phyloP scores from a whole-genome alignment of 2,888 invertebrate species.

The Drosophila tanythrix region DNA sequence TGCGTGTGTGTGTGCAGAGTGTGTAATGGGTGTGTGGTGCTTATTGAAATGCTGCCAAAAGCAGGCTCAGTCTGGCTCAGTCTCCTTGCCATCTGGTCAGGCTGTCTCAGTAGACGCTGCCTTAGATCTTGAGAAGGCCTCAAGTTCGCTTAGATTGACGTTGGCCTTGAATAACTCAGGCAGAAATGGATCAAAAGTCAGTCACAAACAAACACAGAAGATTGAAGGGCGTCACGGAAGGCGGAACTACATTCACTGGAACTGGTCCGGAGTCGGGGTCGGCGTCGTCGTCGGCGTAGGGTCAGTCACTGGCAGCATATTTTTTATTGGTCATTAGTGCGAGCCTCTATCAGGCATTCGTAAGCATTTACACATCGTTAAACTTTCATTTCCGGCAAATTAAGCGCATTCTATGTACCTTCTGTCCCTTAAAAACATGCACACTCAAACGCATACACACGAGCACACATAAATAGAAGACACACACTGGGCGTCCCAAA shows the following conservation, averaged over 20 bases:
- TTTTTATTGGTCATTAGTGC: conserved; percentile 79
- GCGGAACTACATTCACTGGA: conserved; percentile 25
- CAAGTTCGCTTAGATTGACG: conserved; percentile 45
- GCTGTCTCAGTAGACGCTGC: conserved; percentile 5
- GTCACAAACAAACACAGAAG: conserved; percentile 9
- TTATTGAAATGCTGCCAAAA: conserved; percentile 35
- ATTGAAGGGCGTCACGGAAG: not conserved
- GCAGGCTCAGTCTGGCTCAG: conserved; percentile 17
- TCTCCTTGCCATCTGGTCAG: conserved; percentile 23
- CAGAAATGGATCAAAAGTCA: conserved; percentile 76
- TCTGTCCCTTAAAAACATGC: conserved; percentile 22
- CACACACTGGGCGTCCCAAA: not conserved
- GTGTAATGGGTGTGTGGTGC: conserved; percentile 11
- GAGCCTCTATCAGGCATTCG: conserved; percentile 76
- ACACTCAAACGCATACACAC: conserved; percentile 14
- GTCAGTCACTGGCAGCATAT: conserved; percentile 56
- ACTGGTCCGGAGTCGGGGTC: not conserved
- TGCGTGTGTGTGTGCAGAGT: conserved; percentile 12
- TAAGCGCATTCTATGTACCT: conserved; percentile 76
- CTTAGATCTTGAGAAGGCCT: conserved; percentile 44
- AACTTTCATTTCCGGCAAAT: conserved; percentile 81
- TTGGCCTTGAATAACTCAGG: conserved; percentile 60
- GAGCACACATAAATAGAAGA: not conserved
- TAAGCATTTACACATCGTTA: conserved; percentile 81
- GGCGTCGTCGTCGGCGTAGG: not conserved